Evolutionary conservation across 2,113 vertebrate species (phyloP).

Genomic region (Lampris megalopsis): DNA sequence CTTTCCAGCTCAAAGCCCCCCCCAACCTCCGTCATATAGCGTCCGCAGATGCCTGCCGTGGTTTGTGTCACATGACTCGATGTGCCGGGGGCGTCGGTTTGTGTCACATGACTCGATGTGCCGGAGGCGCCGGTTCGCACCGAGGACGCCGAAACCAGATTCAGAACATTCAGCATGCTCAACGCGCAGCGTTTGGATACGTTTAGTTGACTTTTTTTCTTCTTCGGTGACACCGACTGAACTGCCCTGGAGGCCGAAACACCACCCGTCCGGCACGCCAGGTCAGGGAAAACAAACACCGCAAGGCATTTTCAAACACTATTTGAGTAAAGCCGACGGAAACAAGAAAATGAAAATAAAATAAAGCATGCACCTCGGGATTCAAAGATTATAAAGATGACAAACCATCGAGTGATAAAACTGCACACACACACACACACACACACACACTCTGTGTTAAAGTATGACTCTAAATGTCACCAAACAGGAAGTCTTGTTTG

Average conservation of each 20-base stretch:
- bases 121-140: too few relatives aligned
- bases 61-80: not conserved
- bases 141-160: too few relatives aligned
- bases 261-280: constrained; percentile 6
- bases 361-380: constrained; percentile 4
- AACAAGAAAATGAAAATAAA: not conserved
- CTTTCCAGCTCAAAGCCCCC: constrained; percentile 6
- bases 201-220: too few relatives aligned
- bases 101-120: not conserved
- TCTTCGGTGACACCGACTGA: not conserved
- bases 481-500: too few relatives aligned
- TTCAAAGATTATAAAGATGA: constrained; percentile 26
- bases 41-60: constrained; percentile 43
- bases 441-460: not conserved
- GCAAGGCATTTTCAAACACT: constrained; percentile 40
- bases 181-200: too few relatives aligned
- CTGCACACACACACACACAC: not conserved
- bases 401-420: too few relatives aligned
- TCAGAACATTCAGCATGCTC: too few relatives aligned
- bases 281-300: not conserved
- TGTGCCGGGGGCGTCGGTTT: constrained; percentile 22
- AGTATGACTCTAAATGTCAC: too few relatives aligned
- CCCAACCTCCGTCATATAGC: constrained; percentile 32
- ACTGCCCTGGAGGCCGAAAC: not conserved
- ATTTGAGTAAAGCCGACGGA: constrained; percentile 23